Conservation (phyloP, 2,888 invertebrate genomes). For the Petrolisthes cinctipes region DNA sequence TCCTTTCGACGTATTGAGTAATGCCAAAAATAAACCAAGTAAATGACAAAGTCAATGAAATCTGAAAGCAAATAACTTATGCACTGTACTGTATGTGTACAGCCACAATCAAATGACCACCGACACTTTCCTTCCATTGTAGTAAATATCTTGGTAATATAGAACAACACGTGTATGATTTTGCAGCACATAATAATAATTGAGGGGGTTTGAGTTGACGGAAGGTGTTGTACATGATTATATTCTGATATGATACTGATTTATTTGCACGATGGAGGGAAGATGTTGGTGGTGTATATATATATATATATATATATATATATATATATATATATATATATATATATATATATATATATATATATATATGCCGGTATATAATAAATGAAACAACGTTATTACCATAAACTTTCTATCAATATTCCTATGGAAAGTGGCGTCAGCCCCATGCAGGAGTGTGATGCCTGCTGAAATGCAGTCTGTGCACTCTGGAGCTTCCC, state of each 20-base stretch:
- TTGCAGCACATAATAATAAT: no score
- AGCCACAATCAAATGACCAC: no score
- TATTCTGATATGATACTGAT: no score
- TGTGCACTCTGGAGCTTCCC: conserved; percentile 34
- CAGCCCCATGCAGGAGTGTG: conserved; percentile 60
- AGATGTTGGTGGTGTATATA: neutral
- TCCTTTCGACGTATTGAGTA: no score
- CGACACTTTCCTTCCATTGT: no score
- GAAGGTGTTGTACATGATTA: neutral
- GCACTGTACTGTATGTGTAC: no score
- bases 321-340: neutral
- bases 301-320: neutral
- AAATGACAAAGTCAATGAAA: no score
- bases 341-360: neutral
- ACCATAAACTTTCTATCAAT: conserved; percentile 60
- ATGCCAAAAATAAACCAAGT: no score
- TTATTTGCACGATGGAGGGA: neutral
- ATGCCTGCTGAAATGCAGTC: conserved; percentile 59
- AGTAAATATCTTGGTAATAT: neutral
- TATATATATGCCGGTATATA: neutral
- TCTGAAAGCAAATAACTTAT: no score
- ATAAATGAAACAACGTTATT: neutral
- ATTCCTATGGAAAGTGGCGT: conserved; percentile 55
- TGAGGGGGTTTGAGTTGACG: neutral
- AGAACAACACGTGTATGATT: no score